Evolutionary conservation across 1,140 invertebrate genomes (phyloP), one percentile per base, ranked within the genome.

Genomic region (Epicauta chinensis): DNA sequence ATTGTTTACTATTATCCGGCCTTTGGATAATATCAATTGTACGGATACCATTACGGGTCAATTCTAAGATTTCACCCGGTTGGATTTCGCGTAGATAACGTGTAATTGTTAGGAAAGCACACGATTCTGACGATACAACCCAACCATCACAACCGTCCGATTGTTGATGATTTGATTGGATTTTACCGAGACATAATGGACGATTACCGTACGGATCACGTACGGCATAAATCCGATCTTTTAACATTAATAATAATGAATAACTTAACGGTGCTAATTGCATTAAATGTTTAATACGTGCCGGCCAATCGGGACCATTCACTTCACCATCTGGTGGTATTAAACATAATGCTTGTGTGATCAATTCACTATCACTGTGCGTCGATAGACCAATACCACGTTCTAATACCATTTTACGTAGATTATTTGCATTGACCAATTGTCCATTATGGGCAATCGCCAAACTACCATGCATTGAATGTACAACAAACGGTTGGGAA

Each of bases 361-460:
- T 96, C 35, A 98, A 74, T 73, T 98, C 95, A 41, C 91, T 95
- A 70, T 98, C 95, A 3, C 92, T 95, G 65, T 91, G 85, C 0
- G 93, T 97, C 0, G 93, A 95, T 3, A 98, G 71, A 0, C 93
- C 93, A 29, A 97, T 89, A 7, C 93, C 94, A 53, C 91, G 80
- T 16, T 83, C 84, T 35, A 97, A 73, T 31, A 93, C 86, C 89
- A 92, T 62, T 70, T 89, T 84, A 51, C 93, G 76, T 5, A 97
- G 72, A 12, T 82, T 84, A 58, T 84, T 81, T 36, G 91, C 92
- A 74, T 98, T 98, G 2, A 97, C 90, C 9, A 98, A 79, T 73
- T 98, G 93, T 6, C 96, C 96, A 74, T 98, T 98, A 65, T 98
- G 96, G 9, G 93, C 94, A 15, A 98, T 86, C 11, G 93, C 93